These are phyloP conservation scores for Tenebrio molitor DNA, from an alignment of 1,140 invertebrate genomes.

Conservation along the genomic window DNA sequence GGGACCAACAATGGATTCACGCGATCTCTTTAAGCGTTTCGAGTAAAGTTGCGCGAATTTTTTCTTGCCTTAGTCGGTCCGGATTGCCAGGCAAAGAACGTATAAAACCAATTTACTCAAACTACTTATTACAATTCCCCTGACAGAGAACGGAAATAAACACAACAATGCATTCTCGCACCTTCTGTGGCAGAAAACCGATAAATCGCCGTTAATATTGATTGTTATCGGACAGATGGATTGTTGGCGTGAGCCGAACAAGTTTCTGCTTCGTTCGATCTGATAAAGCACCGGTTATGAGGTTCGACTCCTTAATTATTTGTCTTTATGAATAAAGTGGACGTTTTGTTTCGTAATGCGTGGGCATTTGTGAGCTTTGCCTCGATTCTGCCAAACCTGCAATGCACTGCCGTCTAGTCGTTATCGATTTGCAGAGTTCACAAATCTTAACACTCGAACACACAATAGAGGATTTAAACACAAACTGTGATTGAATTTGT, in stretches of 20 bases:
- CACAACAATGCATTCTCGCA: slow-evolving; percentile 45
- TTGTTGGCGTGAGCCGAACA: slow-evolving; percentile 40
- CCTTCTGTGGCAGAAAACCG: slow-evolving; percentile 45
- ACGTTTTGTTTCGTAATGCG: no score
- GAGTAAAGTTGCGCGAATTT: slow-evolving; percentile 26
- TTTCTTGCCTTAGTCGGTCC: not conserved
- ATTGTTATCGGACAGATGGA: slow-evolving; percentile 44
- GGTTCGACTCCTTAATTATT: slow-evolving; percentile 1
- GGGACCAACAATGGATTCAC: not conserved
- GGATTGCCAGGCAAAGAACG: not conserved
- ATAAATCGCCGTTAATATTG: slow-evolving; percentile 43
- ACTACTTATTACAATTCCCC: slow-evolving; percentile 46
- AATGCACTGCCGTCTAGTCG: not conserved
- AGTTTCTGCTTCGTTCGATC: slow-evolving; percentile 6
- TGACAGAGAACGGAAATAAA: slow-evolving; percentile 36
- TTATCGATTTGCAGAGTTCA: slow-evolving; percentile 7
- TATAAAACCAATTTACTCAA: slow-evolving; percentile 43
- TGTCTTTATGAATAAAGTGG: slow-evolving; percentile 8
- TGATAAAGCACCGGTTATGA: not conserved
- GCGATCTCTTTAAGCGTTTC: slow-evolving; percentile 21
- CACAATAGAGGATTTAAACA: no score
- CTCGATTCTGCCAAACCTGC: not conserved
- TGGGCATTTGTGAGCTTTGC: not conserved
- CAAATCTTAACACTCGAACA: not conserved
- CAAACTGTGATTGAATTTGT: not conserved